Evolutionary conservation across 2,888 invertebrate genomes (phyloP).

Genomic region (Cantharis flavilabris): DNA sequence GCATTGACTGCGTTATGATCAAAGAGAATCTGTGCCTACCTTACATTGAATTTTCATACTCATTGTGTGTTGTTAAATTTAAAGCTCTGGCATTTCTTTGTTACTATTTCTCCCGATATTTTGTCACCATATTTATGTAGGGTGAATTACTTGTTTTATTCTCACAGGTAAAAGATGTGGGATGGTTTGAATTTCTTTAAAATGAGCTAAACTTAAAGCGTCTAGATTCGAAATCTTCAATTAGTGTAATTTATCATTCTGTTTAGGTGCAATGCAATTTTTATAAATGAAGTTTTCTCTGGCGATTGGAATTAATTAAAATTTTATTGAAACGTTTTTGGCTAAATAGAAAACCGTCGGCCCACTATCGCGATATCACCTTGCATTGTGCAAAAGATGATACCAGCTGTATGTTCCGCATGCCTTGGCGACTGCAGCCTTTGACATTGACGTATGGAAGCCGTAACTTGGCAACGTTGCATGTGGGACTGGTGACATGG

Average conservation of each 20-base stretch:
- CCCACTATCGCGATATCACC: background rate
- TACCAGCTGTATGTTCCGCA: constrained; percentile 32
- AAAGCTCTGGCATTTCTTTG: background rate
- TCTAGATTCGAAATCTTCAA: background rate
- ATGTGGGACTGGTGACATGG: constrained; percentile 45
- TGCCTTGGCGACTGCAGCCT: constrained; percentile 31
- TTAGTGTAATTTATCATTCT: background rate
- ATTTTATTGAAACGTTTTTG: background rate
- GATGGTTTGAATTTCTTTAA: background rate
- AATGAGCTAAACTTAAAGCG: background rate
- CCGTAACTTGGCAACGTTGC: constrained; percentile 44
- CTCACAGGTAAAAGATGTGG: background rate
- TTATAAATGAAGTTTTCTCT: background rate
- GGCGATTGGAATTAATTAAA: background rate
- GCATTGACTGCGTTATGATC: background rate
- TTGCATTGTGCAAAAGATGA: constrained; percentile 5
- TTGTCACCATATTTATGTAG: background rate
- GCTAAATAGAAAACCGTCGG: background rate
- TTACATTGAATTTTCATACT: background rate
- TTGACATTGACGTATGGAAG: constrained; percentile 45
- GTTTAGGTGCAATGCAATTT: background rate
- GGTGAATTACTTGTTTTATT: background rate
- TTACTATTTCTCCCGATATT: background rate
- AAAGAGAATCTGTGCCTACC: background rate
- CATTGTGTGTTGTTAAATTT: background rate